Conservation (phyloP, 2,888 invertebrate genomes). For the Tridacna crocea region DNA sequence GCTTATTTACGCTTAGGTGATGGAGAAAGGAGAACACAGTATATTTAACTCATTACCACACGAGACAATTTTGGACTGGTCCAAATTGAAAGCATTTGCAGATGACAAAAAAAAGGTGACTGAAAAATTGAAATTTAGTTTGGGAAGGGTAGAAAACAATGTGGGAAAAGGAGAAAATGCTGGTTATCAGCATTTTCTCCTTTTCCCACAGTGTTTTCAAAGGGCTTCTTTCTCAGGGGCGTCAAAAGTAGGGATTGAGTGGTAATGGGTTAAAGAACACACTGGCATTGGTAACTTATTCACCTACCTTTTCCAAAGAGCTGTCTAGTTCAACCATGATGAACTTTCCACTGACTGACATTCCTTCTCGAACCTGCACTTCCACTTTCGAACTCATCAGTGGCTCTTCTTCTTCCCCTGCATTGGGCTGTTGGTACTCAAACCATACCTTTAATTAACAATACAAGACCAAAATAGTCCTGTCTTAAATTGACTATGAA, state of each 20-base stretch:
- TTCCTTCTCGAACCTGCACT: background rate
- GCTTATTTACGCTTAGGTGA: no score
- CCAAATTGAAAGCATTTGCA: no score
- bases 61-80: no score
- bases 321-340: background rate
- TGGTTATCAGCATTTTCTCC: background rate
- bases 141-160: background rate
- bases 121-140: background rate
- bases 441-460: constrained; percentile 2
- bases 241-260: background rate
- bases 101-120: no score
- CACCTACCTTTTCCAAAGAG: background rate
- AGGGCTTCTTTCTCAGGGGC: background rate
- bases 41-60: no score
- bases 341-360: background rate
- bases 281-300: no score
- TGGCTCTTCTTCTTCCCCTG: background rate
- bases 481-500: background rate
- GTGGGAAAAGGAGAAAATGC: background rate
- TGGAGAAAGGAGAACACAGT: no score
- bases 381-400: background rate
- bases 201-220: background rate
- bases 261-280: no score
- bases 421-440: background rate
- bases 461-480: background rate